Evolutionary conservation across 2,797 vertebrate genomes (phyloP).

Genomic region (Luscinia megarhynchos): DNA sequence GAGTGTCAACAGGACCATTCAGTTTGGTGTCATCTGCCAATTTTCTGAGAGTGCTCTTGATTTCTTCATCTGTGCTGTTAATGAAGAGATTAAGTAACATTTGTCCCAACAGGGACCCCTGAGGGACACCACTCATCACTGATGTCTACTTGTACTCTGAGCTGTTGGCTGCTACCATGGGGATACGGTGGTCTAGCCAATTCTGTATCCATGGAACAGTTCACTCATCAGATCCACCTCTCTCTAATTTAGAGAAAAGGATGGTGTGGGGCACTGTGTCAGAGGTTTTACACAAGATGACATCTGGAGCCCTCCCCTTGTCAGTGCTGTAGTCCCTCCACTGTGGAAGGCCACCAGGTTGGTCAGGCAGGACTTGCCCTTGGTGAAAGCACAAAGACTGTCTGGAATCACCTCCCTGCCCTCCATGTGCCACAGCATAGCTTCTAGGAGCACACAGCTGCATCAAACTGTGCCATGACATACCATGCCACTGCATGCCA

Average conservation of each 20-base stretch:
- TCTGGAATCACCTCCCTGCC: not conserved
- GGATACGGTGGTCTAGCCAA: not conserved
- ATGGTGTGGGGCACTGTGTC: not conserved
- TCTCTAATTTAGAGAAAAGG: not conserved
- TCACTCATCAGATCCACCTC: not conserved
- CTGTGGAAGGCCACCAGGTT: not conserved
- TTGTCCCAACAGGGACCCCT: rapidly evolving
- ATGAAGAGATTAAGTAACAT: not conserved
- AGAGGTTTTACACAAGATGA: not conserved
- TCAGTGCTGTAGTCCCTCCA: not conserved
- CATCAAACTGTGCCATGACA: not conserved
- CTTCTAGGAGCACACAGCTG: not conserved
- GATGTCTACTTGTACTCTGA: not conserved
- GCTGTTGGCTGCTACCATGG: not conserved
- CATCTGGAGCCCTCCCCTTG: not conserved
- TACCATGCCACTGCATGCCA: too few species aligned
- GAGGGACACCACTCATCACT: not conserved
- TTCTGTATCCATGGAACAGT: not conserved
- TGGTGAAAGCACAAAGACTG: not conserved
- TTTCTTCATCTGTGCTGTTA: not conserved
- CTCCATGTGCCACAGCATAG: not conserved
- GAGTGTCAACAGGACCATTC: not conserved
- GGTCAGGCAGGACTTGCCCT: not conserved
- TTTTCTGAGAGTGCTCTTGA: not conserved
- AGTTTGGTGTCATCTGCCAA: not conserved